phyloP scores from a whole-genome alignment of 2,888 invertebrate species.

The Acanthococcus lagerstroemiae region DNA sequence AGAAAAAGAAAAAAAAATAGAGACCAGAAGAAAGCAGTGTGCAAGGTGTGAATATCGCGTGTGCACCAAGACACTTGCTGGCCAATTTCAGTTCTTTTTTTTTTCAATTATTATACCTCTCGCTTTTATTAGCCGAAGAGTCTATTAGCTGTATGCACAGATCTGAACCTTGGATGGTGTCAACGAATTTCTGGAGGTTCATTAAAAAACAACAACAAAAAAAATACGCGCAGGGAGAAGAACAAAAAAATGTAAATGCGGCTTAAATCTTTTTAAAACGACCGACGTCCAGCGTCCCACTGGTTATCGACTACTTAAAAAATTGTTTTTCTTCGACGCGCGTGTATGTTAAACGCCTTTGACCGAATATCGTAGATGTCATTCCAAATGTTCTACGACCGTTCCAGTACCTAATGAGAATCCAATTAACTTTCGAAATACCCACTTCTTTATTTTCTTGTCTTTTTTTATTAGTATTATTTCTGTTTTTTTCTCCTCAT shows the following conservation, averaged over 20 bases:
- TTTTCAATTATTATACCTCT: too few relatives aligned
- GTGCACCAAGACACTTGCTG: background rate
- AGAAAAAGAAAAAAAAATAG: background rate
- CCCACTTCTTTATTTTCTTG: background rate
- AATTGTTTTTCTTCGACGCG: background rate
- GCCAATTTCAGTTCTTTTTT: too few relatives aligned
- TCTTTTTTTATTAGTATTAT: background rate
- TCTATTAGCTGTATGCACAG: too few relatives aligned
- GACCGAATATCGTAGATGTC: constrained; percentile 12
- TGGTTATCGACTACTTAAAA: background rate
- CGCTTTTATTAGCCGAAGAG: too few relatives aligned
- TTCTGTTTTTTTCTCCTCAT: background rate
- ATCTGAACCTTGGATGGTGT: too few relatives aligned
- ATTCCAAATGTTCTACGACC: constrained; percentile 3
- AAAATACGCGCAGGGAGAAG: too few relatives aligned
- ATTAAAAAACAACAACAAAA: too few relatives aligned
- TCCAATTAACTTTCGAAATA: constrained; percentile 14
- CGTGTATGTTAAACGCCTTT: background rate
- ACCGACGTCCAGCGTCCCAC: too few relatives aligned
- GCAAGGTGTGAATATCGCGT: background rate
- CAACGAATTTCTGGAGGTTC: too few relatives aligned
- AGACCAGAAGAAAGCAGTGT: background rate
- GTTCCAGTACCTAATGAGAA: constrained; percentile 11
- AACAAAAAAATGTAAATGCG: too few relatives aligned
- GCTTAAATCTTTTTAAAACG: too few relatives aligned